Evolutionary conservation across 2,113 vertebrate species (phyloP).

Genomic region (Holacanthus passer): DNA sequence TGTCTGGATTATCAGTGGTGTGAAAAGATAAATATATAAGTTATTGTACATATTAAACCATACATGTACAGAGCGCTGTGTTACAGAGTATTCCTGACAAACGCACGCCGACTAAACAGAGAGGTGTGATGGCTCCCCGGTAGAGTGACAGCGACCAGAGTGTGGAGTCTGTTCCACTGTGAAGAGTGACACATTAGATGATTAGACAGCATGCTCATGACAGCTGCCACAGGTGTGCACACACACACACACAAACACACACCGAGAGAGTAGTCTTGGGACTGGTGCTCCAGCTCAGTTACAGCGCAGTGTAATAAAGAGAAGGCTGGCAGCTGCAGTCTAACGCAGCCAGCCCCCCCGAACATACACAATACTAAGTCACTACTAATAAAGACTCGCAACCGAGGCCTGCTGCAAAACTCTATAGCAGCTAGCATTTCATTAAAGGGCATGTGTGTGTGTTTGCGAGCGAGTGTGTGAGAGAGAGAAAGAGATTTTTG

Average conservation of each 20-base stretch:
- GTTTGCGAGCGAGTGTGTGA: background rate
- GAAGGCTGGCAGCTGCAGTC: constrained; percentile 51
- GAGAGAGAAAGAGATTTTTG: constrained; percentile 29
- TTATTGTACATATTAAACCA: background rate
- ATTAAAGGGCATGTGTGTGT: constrained; percentile 50
- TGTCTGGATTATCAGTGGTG: background rate
- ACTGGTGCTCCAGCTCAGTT: constrained; percentile 47
- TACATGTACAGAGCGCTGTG: background rate
- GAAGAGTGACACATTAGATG: constrained; percentile 71
- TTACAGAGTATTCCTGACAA: background rate
- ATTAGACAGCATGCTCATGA: constrained; percentile 71
- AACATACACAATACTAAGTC: constrained; percentile 58
- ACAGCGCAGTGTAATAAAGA: constrained; percentile 54
- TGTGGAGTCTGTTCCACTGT: constrained; percentile 56
- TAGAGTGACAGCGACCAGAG: constrained; percentile 61
- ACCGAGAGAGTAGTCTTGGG: constrained; percentile 8
- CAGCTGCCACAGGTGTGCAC: constrained; percentile 66
- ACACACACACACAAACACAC: constrained; percentile 10
- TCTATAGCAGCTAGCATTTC: constrained; percentile 54
- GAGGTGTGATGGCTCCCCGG: constrained; percentile 29
- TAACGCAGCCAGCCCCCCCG: constrained; percentile 35
- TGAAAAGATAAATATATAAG: background rate
- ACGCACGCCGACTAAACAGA: constrained; percentile 31
- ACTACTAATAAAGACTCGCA: constrained; percentile 63
- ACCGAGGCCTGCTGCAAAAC: constrained; percentile 13